A percentile compares a stretch with the other conserved stretches of the same genome.
These are phyloP conservation scores for Scartelaos histophorus DNA, from an alignment of 2,113 vertebrate species.

Conservation along the genomic window DNA sequence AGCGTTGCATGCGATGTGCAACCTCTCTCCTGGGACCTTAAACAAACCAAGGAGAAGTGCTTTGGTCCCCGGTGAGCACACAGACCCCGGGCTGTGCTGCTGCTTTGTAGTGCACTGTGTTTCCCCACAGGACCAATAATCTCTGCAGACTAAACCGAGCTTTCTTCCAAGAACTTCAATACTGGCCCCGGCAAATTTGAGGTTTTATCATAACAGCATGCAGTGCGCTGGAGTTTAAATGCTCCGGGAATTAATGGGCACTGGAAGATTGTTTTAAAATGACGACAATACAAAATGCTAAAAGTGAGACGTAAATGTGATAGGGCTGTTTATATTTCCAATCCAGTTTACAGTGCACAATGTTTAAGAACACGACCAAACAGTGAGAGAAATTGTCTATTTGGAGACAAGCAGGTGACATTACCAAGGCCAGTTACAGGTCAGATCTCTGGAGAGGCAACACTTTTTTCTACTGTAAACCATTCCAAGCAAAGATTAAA, in stretches of 20 bases:
- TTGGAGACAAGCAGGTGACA: neutral
- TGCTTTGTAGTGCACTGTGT: slow-evolving; percentile 63
- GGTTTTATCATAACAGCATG: slow-evolving; percentile 48
- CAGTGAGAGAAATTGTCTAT: neutral
- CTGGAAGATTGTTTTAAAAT: neutral
- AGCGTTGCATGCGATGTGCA: slow-evolving; percentile 41
- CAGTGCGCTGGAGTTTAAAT: slow-evolving; percentile 30
- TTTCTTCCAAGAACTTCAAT: slow-evolving; percentile 60
- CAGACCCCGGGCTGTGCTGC: slow-evolving; percentile 56
- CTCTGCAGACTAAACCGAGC: slow-evolving; percentile 57
- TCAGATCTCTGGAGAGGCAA: neutral
- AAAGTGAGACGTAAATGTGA: neutral
- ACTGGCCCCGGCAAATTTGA: slow-evolving; percentile 53
- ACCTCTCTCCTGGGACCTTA: slow-evolving; percentile 56
- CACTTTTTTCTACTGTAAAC: neutral
- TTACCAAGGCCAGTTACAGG: neutral
- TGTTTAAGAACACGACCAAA: neutral
- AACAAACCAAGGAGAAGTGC: slow-evolving; percentile 65
- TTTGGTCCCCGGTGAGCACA: slow-evolving; percentile 63
- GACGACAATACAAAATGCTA: neutral
- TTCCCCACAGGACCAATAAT: slow-evolving; percentile 59
- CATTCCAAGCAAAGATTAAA: neutral
- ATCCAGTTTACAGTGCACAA: neutral
- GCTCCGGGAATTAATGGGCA: slow-evolving; percentile 32
- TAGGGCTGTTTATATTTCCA: neutral